Percentiles rank a stretch among this genome's conserved stretches.
Conservation (phyloP, 2,113 vertebrate genomes). For the Rutilus rutilus region DNA sequence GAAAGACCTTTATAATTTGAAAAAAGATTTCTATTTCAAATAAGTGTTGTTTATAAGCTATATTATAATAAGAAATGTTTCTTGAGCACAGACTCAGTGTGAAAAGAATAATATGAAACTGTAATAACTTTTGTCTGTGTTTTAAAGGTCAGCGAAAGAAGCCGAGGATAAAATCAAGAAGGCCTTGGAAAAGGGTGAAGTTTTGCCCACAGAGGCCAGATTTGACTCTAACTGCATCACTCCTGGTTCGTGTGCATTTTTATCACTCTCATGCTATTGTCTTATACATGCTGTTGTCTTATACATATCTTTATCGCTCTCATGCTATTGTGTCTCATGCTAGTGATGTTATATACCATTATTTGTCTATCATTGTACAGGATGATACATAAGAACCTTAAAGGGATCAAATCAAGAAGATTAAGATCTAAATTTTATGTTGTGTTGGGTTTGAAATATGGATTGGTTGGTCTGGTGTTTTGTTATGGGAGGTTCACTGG, state of each 20-base stretch:
- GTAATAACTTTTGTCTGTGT: conserved; percentile 26
- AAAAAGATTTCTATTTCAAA: no score
- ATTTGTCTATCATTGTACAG: background rate
- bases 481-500: background rate
- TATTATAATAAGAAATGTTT: no score
- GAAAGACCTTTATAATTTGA: no score
- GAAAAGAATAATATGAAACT: no score
- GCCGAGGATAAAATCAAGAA: conserved; percentile 99
- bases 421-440: background rate
- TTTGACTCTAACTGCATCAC: conserved; percentile 99
- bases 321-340: no score
- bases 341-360: background rate
- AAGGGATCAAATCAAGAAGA: background rate
- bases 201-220: conserved; percentile 91
- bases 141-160: conserved; percentile 92
- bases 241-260: conserved; percentile 79
- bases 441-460: background rate
- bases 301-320: no score
- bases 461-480: background rate
- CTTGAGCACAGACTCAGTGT: no score
- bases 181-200: conserved; percentile 96
- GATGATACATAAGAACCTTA: background rate
- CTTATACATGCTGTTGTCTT: background rate
- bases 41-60: no score
- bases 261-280: background rate